Evolutionary conservation across 2,113 vertebrate species (phyloP).

Genomic region (Gambusia affinis): DNA sequence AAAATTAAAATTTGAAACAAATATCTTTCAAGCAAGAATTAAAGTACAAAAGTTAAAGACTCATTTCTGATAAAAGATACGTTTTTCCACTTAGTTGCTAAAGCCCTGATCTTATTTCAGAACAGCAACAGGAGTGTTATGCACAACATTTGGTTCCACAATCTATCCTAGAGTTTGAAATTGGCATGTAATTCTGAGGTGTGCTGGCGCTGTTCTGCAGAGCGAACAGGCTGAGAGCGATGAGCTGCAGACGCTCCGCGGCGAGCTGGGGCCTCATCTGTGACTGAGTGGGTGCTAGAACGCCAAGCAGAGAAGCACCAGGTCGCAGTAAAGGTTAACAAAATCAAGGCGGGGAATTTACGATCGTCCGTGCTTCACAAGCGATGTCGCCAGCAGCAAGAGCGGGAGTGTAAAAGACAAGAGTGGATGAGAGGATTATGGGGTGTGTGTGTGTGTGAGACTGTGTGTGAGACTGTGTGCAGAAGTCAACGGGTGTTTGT

Average conservation of each 20-base stretch:
- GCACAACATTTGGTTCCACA: conserved; percentile 21
- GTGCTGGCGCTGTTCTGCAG: conserved; percentile 29
- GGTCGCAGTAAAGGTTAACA: conserved; percentile 78
- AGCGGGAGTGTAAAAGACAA: conserved; percentile 60
- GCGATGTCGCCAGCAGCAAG: conserved; percentile 60
- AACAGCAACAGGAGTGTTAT: conserved; percentile 2
- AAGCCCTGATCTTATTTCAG: neutral
- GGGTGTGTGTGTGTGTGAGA: conserved; percentile 44
- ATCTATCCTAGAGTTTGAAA: conserved; percentile 22
- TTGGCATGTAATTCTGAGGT: conserved; percentile 29
- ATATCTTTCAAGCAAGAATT: neutral
- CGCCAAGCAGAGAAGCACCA: conserved; percentile 68
- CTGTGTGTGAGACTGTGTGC: conserved; percentile 36
- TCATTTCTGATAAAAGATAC: neutral
- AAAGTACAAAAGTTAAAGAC: neutral
- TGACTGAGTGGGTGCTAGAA: conserved; percentile 77
- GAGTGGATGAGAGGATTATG: conserved; percentile 61
- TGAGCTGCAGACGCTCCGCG: conserved; percentile 58
- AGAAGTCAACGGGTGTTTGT: conserved; percentile 31
- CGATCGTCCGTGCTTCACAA: conserved; percentile 65
- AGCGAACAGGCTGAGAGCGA: conserved; percentile 63
- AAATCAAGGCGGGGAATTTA: conserved; percentile 81
- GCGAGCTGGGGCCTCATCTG: conserved; percentile 53
- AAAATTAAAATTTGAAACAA: neutral
- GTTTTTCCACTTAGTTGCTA: neutral